Percentiles rank a stretch among this genome's conserved stretches.
Evolutionary conservation across 2,888 invertebrate species (phyloP).

Genomic region (Scaptomyza flava): DNA sequence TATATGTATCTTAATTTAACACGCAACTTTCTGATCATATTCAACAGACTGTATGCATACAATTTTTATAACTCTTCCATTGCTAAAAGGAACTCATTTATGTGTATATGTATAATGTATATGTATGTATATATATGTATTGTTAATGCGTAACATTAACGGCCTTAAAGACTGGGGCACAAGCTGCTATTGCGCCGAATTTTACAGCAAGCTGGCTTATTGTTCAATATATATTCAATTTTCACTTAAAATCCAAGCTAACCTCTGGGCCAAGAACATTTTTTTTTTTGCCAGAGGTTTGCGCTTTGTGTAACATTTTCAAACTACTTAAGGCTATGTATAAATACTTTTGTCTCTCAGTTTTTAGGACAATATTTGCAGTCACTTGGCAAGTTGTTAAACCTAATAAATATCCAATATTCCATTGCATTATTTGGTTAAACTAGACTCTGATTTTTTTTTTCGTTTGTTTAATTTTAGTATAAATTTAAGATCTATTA

Average conservation of each 20-base stretch:
- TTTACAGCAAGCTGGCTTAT: slow-evolving; percentile 73
- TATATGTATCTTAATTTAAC: slow-evolving; percentile 36
- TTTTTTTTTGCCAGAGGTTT: slow-evolving; percentile 18
- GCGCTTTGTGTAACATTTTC: slow-evolving; percentile 51
- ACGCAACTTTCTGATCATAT: slow-evolving; percentile 17
- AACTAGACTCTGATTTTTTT: slow-evolving; percentile 12
- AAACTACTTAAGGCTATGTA: slow-evolving; percentile 49
- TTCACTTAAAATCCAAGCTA: slow-evolving; percentile 51
- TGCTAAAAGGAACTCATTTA: slow-evolving; percentile 63
- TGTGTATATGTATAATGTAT: slow-evolving; percentile 51
- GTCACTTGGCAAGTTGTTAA: slow-evolving; percentile 74
- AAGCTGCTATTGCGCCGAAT: slow-evolving; percentile 46
- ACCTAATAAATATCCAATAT: slow-evolving; percentile 50
- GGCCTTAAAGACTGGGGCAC: slow-evolving; percentile 72
- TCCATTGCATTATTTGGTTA: slow-evolving; percentile 29
- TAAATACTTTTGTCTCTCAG: slow-evolving; percentile 62
- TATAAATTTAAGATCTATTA: slow-evolving; percentile 63
- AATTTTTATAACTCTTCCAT: slow-evolving; percentile 51
- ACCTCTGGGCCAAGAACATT: slow-evolving; percentile 21
- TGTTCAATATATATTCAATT: slow-evolving; percentile 67
- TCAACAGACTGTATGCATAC: slow-evolving; percentile 19
- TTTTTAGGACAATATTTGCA: slow-evolving; percentile 62
- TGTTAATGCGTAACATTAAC: slow-evolving; percentile 62
- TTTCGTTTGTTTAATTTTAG: slow-evolving; percentile 16
- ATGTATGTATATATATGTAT: slow-evolving; percentile 36